Conservation (phyloP, 2,888 invertebrate genomes). For the Hydraecia micacea region DNA sequence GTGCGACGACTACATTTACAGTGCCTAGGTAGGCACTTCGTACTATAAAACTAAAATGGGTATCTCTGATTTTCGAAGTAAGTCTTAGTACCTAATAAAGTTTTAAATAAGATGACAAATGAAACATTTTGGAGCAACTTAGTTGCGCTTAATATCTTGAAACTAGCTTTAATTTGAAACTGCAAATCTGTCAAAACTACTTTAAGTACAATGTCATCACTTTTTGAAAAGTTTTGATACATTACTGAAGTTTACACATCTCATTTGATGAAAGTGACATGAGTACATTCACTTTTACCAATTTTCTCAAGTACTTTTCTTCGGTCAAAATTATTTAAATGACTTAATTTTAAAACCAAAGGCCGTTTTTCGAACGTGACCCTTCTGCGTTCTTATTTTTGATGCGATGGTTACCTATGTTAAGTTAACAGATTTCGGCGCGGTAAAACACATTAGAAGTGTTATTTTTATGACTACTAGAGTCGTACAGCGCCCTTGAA, state of each 20-base stretch:
- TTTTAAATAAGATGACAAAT: conserved; percentile 9
- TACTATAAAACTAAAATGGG: neutral
- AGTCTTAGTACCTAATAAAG: neutral
- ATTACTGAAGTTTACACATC: conserved; percentile 14
- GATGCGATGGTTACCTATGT: neutral
- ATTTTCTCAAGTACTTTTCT: conserved; percentile 1
- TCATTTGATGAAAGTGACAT: conserved; percentile 19
- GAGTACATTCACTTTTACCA: conserved; percentile 2
- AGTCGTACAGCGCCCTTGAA: no score
- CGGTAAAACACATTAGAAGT: no score
- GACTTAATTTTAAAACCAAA: neutral
- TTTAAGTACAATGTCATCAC: conserved; percentile 10
- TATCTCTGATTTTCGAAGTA: neutral
- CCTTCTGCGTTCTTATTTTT: neutral
- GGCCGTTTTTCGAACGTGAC: neutral
- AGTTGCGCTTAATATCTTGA: neutral
- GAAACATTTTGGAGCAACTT: neutral
- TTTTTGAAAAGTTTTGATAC: conserved; percentile 29
- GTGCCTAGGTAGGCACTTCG: no score
- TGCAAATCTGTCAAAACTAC: conserved; percentile 33
- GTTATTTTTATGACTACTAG: no score
- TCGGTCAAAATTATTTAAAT: neutral
- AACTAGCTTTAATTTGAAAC: conserved; percentile 13
- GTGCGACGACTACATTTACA: no score
- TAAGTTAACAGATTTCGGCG: no score